A percentile compares a stretch with the other conserved stretches of the same genome.
Conservation (phyloP, 2,797 vertebrate species). For the Mus caroli region DNA sequence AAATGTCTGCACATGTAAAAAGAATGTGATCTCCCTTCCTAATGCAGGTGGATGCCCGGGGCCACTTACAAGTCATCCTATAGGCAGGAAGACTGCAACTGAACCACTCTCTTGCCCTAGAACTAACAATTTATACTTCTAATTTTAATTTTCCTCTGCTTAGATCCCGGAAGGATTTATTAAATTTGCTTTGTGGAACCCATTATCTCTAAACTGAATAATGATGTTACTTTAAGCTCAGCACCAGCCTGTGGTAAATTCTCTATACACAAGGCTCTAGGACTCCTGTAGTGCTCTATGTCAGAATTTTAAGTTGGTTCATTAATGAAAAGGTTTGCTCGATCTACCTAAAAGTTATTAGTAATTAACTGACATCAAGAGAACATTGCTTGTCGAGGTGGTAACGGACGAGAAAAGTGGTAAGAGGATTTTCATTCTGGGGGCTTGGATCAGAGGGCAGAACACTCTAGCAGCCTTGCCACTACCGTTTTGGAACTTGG, state of each 20-base stretch:
- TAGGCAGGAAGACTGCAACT: conserved; percentile 75
- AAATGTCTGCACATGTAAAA: neutral
- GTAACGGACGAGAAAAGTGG: conserved; percentile 20
- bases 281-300: conserved; percentile 77
- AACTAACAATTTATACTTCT: conserved; percentile 82
- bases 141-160: conserved; percentile 79
- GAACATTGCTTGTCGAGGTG: conserved; percentile 65
- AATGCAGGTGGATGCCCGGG: neutral
- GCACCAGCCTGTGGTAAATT: conserved; percentile 75
- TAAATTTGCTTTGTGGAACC: conserved; percentile 85
- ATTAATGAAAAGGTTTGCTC: conserved; percentile 84
- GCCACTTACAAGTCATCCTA: conserved; percentile 35
- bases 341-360: conserved; percentile 78
- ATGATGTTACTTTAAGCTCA: conserved; percentile 80
- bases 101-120: conserved; percentile 70
- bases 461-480: neutral
- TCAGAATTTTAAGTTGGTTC: conserved; percentile 75
- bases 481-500: neutral
- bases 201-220: conserved; percentile 84
- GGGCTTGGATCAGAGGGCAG: conserved; percentile 1
- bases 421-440: neutral
- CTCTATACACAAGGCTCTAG: conserved; percentile 51
- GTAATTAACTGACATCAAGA: conserved; percentile 82
- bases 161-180: conserved; percentile 85
- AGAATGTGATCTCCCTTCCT: neutral